Evolutionary conservation across 2,888 invertebrate species (phyloP).

Genomic region (Ryuthela nishihirai): DNA sequence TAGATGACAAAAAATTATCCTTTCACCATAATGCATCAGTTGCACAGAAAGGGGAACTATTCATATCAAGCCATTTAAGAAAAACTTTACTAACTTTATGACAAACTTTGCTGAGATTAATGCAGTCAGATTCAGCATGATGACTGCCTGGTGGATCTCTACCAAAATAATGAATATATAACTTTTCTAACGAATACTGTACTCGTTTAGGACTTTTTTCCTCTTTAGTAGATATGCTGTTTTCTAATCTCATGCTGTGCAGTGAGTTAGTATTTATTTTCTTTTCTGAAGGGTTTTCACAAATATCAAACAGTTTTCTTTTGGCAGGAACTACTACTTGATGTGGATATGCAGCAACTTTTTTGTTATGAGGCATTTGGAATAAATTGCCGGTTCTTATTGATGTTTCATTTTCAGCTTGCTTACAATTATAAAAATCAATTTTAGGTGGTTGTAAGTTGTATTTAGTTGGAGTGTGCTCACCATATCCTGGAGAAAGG

Average conservation of each 20-base stretch:
- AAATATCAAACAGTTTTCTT: conserved; percentile 7
- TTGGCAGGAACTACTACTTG: no score
- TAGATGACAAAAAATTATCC: no score
- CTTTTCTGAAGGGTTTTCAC: background rate
- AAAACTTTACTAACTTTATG: conserved; percentile 19
- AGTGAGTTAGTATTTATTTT: background rate
- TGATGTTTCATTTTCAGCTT: no score
- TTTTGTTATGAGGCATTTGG: no score
- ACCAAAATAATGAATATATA: conserved; percentile 25
- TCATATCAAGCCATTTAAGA: conserved; percentile 27
- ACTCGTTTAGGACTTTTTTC: background rate
- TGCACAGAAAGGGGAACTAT: conserved; percentile 11
- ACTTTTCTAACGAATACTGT: conserved; percentile 22
- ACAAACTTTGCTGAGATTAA: conserved; percentile 28
- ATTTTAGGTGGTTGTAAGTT: no score
- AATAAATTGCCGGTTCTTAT: no score
- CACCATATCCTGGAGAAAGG: no score
- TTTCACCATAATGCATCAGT: conserved; percentile 25
- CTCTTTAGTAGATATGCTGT: no score
- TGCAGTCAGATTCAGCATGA: conserved; percentile 31
- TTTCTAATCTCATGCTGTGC: background rate
- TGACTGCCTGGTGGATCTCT: conserved; percentile 16
- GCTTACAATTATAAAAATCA: no score
- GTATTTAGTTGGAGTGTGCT: no score
- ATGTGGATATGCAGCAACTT: no score